Conservation (phyloP, 1,140 invertebrate species). For the Proales similis region DNA sequence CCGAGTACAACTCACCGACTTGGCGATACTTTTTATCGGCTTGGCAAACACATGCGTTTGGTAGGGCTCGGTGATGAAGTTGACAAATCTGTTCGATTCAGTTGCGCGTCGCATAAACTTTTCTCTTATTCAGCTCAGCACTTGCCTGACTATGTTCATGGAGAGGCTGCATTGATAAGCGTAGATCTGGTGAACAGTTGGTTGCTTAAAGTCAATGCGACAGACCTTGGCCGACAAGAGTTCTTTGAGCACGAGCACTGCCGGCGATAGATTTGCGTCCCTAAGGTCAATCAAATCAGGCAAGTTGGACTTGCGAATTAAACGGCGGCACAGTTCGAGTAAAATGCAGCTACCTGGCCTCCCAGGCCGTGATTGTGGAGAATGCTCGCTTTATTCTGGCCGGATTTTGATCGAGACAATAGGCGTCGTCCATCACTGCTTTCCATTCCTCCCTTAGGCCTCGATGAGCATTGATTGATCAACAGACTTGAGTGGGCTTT, state of each 20-base stretch:
- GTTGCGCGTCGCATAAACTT: neutral
- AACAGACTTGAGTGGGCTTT: too few species aligned
- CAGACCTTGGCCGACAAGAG: slow-evolving; percentile 8
- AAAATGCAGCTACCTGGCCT: too few species aligned
- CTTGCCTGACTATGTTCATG: slow-evolving; percentile 17
- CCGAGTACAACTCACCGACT: neutral
- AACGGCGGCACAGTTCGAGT: too few species aligned
- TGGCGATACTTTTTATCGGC: slow-evolving; percentile 11
- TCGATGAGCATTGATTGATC: too few species aligned
- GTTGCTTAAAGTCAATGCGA: slow-evolving; percentile 1
- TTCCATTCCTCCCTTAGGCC: slow-evolving; percentile 37
- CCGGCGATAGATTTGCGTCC: slow-evolving; percentile 4
- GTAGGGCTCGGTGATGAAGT: slow-evolving; percentile 33
- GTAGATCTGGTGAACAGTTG: slow-evolving; percentile 6
- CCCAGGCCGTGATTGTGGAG: slow-evolving; percentile 18
- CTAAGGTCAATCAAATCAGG: too few species aligned
- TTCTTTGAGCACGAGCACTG: slow-evolving; percentile 22
- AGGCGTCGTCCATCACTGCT: slow-evolving; percentile 21
- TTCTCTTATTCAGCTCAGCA: neutral
- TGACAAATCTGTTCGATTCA: slow-evolving; percentile 25
- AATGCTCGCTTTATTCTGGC: neutral
- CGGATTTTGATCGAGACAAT: slow-evolving; percentile 4
- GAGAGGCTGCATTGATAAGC: slow-evolving; percentile 19
- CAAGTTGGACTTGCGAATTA: too few species aligned
- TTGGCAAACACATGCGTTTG: slow-evolving; percentile 18